phyloP scores from a whole-genome alignment of 2,888 invertebrate species.

The Brachypalpus laphriformis region DNA sequence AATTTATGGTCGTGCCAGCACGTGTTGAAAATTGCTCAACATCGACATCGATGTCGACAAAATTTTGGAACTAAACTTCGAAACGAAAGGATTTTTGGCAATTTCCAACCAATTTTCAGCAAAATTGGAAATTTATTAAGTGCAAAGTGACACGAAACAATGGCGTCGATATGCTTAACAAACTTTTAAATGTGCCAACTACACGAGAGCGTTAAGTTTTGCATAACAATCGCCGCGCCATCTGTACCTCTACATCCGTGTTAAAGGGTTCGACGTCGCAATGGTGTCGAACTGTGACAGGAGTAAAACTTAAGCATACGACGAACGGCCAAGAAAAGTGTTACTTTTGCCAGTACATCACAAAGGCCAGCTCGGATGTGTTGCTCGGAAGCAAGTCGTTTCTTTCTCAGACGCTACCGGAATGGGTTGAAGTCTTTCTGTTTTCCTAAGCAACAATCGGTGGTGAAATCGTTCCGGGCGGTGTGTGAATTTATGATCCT shows the following conservation, averaged over 20 bases:
- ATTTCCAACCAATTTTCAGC: conserved; percentile 74
- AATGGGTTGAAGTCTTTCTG: conserved; percentile 62
- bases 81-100: conserved; percentile 69
- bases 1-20: conserved; percentile 81
- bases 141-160: conserved; percentile 76
- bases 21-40: conserved; percentile 80
- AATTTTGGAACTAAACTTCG: conserved; percentile 70
- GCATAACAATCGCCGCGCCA: conserved; percentile 69
- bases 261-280: conserved; percentile 58
- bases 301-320: conserved; percentile 39
- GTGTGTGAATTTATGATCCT: conserved; percentile 75
- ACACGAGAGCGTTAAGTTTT: conserved; percentile 69
- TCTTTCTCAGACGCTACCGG: conserved; percentile 53
- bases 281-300: conserved; percentile 61
- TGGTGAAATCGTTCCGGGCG: conserved; percentile 72
- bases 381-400: conserved; percentile 59
- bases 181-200: conserved; percentile 74
- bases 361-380: conserved; percentile 55
- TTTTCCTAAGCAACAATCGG: conserved; percentile 72
- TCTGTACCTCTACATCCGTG: conserved; percentile 57
- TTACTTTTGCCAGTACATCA: conserved; percentile 46
- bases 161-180: conserved; percentile 75
- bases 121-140: conserved; percentile 76
- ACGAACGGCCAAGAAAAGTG: conserved; percentile 47
- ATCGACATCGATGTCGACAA: conserved; percentile 76